Evolutionary conservation across 2,113 vertebrate genomes (phyloP), one percentile per base, ranked within the genome.

Genomic region (Microcebus murinus): DNA sequence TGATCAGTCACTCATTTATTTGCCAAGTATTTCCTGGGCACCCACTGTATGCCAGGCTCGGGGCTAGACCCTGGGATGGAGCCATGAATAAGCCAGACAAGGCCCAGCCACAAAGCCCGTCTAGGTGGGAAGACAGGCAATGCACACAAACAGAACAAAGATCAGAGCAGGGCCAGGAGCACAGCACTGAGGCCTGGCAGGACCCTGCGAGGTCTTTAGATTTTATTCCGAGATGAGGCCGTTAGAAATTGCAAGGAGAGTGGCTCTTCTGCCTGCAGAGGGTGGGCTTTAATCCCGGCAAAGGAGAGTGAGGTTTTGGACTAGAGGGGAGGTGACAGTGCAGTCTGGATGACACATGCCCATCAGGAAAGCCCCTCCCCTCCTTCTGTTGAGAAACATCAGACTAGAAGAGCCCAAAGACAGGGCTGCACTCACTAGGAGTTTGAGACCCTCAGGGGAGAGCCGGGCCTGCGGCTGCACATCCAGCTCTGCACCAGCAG

Each of bases 401-500:
- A 34, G 21, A 10, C n/a, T 80, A 18, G 65, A 27, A 57, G 63
- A 87, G 31, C 6, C 8, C 4, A 3, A 29, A 27, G 45, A 10
- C 50, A 5, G 6, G 1, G 2, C 21, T 48, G 17, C 15, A 12
- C 45, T 45, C 45, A 8, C 3, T n/a, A 20, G 17, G 31, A 71
- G 27, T 57, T 29, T 2, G 31, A 65, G 67, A 18, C 9, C 8
- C 29, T 31, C 1, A 1, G 13, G 34, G 34, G 29, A 42, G 27
- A 70, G 9, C 29, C 42, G n/a, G 39, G 52, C 15, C 79, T 13
- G 39, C 36, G 73, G 57, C 76, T 61, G 95, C 70, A 94, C 31
- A 17, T 74, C 81, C 42, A 39, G 8, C 4, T 14, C n/a, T 17
- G 0, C 1, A 80, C 90, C 97, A 97, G 96, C 50, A 97, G 97